Base-by-base conservation (phyloP, 1,140 invertebrate species). In the Mercenaria mercenaria region DNA sequence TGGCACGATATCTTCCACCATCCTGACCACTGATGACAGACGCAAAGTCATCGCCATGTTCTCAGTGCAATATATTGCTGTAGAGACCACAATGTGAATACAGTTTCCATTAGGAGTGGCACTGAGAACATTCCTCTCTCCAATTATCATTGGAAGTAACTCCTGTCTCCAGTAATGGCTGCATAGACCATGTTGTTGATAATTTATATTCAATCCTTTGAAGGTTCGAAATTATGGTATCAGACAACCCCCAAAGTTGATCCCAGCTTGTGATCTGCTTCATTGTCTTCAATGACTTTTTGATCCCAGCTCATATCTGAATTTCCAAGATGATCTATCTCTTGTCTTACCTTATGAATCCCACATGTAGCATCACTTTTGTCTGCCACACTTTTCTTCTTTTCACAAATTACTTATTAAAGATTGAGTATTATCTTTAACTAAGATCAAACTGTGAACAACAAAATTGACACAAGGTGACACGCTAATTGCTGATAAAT, bases 41-140 rank as follows among this genome's bases (percentile, higher is more conserved):
- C 59, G 59, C 59, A 64, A 29, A 8, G 59, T 64, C 59, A 64
- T 64, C 29, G 59, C 59, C 59, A 64, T 64, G n/a, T 64, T 29
- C 26, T 64, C 59, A 64, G 1, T 64, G 59, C 59, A 23, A 64
- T 64, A 64, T 64, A 64, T 64, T 29, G 26, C 59, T 64, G 59
- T 64, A 15, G 59, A 64, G 29, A 64, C 59, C 29, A 26, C 26
- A 64, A 29, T 64, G 26, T 29, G 29, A 29, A 64, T 64, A 29
- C 59, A 64, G 59, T 64, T 64, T 64, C 59, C 59, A 64, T 64
- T 29, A 29, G 59, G n/a, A 4, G 59, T 64, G 59, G 59, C 59
- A 29, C 59, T 29, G n/a, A 64, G 59, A 64, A 64, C 59, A 29
- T 29, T 26, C 59, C 59, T 64, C 15, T 64, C 59, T 64, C 59